Base-by-base conservation (phyloP, 1,140 invertebrate species). In the Philopotamus ludificatus region DNA sequence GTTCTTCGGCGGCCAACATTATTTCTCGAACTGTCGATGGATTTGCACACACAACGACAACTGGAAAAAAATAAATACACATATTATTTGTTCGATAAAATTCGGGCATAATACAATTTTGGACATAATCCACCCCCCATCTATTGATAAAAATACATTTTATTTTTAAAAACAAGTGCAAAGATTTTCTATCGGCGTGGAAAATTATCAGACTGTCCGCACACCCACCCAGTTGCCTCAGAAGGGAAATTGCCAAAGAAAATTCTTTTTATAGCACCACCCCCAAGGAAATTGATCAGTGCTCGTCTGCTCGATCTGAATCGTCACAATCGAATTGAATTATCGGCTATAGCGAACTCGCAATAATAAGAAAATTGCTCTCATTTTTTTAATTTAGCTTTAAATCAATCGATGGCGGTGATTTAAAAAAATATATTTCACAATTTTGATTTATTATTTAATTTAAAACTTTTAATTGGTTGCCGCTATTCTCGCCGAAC, bases 1-100 rank as follows among this genome's bases (percentile, higher is more conserved):
- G 82, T 70, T 94, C 89, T 72, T 95, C 89, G 10, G 95, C 95
- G 12, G 92, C 90, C 71, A 98, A 76, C 79, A 97, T 86, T 66
- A 98, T 93, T 74, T 93, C 87, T 62, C 95, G 79, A 18, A 97
- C 90, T 50, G 92, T 94, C 60, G 86, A 85, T 1, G 93, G 89
- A 72, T 90, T 93, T 0, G 94, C 94, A 74, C 96, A 99, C 71
- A 98, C 86, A 53, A 98, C 89, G 54, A 98, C 90, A 75, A 98
- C 96, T 98, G 86, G 39, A 88, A 88, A 76, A 76, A 78, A 74
- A 71, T 58, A 44, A 4, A 57, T 20, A 12, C 28, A 34, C 12
- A 7, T 34, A 7, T 34, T 34, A n/a, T n/a, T n/a, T n/a, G n/a
- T n/a, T n/a, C n/a, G n/a, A n/a, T n/a, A n/a, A n/a, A n/a, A n/a